Evolutionary conservation across 2,113 vertebrate genomes (phyloP), one percentile per base, ranked within the genome.

Genomic region (Sus scrofa): DNA sequence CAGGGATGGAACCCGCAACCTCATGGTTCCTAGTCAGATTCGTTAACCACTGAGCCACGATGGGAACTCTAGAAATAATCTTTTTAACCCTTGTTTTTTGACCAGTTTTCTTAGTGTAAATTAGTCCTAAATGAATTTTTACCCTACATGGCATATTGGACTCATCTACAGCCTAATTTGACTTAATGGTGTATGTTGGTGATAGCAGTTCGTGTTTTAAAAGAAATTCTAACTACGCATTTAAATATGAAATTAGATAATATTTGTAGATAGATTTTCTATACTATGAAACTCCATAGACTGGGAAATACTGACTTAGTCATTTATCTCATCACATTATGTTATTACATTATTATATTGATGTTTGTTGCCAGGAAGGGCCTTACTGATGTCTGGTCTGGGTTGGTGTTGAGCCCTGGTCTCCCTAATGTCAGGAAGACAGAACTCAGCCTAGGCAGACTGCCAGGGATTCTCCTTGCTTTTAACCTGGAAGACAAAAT

Each of bases 211-310:
- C 4, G 0, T 58, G 67, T 62, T 87, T 44, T 8, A 94, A 95
- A 30, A 71, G 27, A 85, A 91, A 94, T 89, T 77, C 50, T 71
- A 91, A n/a, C 24, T 70, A 50, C 4, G 58, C 12, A 54, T 79
- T 54, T 67, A 16, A 26, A 52, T 85, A 50, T 70, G 58, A 74
- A 73, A 92, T 87, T 95, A 94, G 11, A 12, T 62, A 68, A 60
- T n/a, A 85, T 63, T 96, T 88, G 54, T 19, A n/a, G 81, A 90
- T 37, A 94, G 54, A 60, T 86, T 73, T 86, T 71, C 44, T 95
- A 16, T 75, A 26, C 54, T 78, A 19, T 34, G 44, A 37, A n/a
- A 73, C 14, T 84, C 26, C 63, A 9, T 15, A 32, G 39, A n/a
- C 15, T 68, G 14, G 67, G 44, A 79, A 95, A 88, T 60, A n/a